Conservation (phyloP, 2,888 invertebrate species). For the Autographa gamma region DNA sequence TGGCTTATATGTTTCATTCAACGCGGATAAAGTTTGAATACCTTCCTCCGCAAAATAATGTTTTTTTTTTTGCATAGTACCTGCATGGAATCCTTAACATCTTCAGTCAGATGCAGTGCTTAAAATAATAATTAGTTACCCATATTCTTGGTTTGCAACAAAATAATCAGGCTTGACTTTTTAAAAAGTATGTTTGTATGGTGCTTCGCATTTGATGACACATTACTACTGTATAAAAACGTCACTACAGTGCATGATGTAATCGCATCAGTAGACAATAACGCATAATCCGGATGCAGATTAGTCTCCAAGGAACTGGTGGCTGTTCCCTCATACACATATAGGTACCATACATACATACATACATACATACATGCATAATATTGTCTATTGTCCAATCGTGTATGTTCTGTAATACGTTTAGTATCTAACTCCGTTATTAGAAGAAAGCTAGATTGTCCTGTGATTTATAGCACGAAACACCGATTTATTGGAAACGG, state of each 20-base stretch:
- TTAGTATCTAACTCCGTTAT: neutral
- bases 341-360: neutral
- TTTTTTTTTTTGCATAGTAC: too few relatives aligned
- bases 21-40: too few relatives aligned
- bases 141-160: too few relatives aligned
- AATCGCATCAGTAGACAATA: constrained; percentile 43
- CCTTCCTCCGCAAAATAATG: too few relatives aligned
- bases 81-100: too few relatives aligned
- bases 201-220: neutral
- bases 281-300: constrained; percentile 47
- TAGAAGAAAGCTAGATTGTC: neutral
- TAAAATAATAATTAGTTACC: too few relatives aligned
- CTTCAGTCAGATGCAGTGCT: too few relatives aligned
- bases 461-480: too few relatives aligned
- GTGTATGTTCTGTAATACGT: neutral
- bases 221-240: constrained; percentile 28
- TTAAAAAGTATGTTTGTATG: too few relatives aligned
- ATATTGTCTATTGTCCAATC: neutral
- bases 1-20: too few relatives aligned
- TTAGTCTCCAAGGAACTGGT: constrained; percentile 39
- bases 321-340: constrained; percentile 6
- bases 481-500: too few relatives aligned
- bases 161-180: too few relatives aligned
- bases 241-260: constrained; percentile 12
- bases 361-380: neutral